These are phyloP conservation scores for Pelodytes ibericus DNA, from an alignment of 2,797 vertebrate genomes.

Conservation along the genomic window DNA sequence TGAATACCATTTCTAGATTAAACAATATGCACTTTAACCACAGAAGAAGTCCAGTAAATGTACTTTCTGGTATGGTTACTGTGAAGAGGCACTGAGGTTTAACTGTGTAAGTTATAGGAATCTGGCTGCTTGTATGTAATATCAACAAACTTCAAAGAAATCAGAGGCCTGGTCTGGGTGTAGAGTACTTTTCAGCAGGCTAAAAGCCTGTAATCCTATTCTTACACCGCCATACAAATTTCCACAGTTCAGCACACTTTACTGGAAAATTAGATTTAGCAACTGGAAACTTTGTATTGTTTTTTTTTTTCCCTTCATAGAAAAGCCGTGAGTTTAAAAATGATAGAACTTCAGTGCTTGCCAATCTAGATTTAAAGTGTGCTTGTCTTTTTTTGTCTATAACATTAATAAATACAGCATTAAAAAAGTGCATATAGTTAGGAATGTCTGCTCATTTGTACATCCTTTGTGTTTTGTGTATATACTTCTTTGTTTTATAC, in stretches of 20 bases:
- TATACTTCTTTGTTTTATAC: too few species aligned
- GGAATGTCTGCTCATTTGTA: too few species aligned
- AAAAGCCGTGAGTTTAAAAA: too few species aligned
- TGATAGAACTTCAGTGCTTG: too few species aligned
- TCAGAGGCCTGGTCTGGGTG: constrained; percentile 52
- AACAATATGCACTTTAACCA: constrained; percentile 7
- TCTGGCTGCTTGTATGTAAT: constrained; percentile 55
- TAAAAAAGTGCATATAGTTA: too few species aligned
- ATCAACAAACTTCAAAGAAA: constrained; percentile 60
- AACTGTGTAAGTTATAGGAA: constrained; percentile 59
- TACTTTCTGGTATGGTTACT: constrained; percentile 49
- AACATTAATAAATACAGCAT: too few species aligned
- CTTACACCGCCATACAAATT: constrained; percentile 3
- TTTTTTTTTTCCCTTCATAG: neutral
- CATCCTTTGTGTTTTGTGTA: too few species aligned
- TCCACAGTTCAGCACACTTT: neutral
- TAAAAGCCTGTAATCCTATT: constrained; percentile 49
- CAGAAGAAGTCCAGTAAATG: constrained; percentile 43
- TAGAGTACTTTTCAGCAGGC: constrained; percentile 57
- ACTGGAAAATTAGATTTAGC: constrained; percentile 9
- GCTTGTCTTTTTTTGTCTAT: too few species aligned
- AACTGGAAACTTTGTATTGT: neutral
- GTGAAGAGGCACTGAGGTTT: constrained; percentile 53
- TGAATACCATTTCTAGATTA: constrained; percentile 19
- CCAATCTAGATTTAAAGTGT: too few species aligned